Evolutionary conservation across 2,797 vertebrate species (phyloP).

Genomic region (Hypotaenidia philippensis): DNA sequence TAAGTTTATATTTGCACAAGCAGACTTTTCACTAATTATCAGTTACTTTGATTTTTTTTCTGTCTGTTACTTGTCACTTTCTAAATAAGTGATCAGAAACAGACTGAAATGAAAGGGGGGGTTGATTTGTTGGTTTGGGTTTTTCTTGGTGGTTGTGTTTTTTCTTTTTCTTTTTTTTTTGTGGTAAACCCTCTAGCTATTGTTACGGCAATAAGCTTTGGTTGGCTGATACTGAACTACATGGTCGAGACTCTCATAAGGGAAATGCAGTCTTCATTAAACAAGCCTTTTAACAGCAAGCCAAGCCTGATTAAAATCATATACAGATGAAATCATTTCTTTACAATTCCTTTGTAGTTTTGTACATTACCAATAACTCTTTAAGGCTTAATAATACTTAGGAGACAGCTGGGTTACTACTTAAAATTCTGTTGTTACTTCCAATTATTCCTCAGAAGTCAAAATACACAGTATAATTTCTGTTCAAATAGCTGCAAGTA

Average conservation of each 20-base stretch:
- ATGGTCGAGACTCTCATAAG: constrained; percentile 13
- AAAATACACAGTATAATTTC: constrained; percentile 48
- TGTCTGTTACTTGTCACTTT: constrained; percentile 12
- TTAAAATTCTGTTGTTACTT: constrained; percentile 50
- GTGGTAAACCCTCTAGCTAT: constrained; percentile 45
- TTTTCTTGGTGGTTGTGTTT: neutral
- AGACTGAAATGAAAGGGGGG: neutral
- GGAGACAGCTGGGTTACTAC: constrained; percentile 51
- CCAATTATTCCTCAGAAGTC: constrained; percentile 56
- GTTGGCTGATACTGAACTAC: constrained; percentile 56
- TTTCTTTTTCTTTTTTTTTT: neutral
- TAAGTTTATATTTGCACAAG: neutral
- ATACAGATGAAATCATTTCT: constrained; percentile 74
- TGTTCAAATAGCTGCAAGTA: constrained; percentile 34
- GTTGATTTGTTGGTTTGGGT: neutral
- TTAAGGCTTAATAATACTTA: constrained; percentile 61
- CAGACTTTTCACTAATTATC: neutral
- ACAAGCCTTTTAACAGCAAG: constrained; percentile 72
- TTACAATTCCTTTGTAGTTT: constrained; percentile 67
- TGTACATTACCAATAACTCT: constrained; percentile 60
- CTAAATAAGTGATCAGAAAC: constrained; percentile 56
- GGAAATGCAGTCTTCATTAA: constrained; percentile 72
- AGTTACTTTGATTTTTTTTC: neutral
- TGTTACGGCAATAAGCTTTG: constrained; percentile 36
- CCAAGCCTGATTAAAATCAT: constrained; percentile 74